These are phyloP conservation scores for Carapus acus DNA, from an alignment of 2,797 vertebrate genomes.

Conservation along the genomic window DNA sequence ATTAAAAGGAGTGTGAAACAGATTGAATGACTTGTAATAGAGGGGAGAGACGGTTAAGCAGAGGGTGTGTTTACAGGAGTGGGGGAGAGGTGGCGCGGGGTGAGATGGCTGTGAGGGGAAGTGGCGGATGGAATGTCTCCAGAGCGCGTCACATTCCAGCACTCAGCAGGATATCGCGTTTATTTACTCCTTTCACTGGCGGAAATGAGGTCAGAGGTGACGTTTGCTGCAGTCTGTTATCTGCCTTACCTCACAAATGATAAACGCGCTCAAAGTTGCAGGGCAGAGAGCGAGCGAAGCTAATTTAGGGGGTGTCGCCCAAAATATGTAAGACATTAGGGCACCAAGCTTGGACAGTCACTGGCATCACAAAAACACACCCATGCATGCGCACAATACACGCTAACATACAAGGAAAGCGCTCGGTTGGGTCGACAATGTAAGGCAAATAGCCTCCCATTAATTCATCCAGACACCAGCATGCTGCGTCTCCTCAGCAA, in stretches of 20 bases:
- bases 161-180: constrained; percentile 45
- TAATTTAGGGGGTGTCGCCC: neutral
- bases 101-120: constrained; percentile 25
- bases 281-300: neutral
- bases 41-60: too few relatives aligned
- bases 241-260: constrained; percentile 31
- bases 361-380: too few relatives aligned
- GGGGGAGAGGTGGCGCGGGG: too few relatives aligned
- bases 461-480: too few relatives aligned
- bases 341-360: neutral
- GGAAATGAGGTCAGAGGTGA: constrained; percentile 64
- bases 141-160: constrained; percentile 61
- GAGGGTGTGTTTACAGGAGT: too few relatives aligned
- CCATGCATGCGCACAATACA: too few relatives aligned
- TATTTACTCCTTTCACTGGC: constrained; percentile 55
- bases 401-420: too few relatives aligned
- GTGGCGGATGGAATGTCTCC: constrained; percentile 54
- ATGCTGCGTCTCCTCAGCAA: too few relatives aligned
- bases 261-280: neutral
- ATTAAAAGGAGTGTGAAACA: neutral
- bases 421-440: too few relatives aligned
- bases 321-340: too few relatives aligned
- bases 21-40: constrained; percentile 15
- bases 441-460: too few relatives aligned
- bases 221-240: constrained; percentile 41